A percentile compares a stretch with the other conserved stretches of the same genome.
Conservation (phyloP, 2,888 invertebrate genomes). For the Lithophane socia region DNA sequence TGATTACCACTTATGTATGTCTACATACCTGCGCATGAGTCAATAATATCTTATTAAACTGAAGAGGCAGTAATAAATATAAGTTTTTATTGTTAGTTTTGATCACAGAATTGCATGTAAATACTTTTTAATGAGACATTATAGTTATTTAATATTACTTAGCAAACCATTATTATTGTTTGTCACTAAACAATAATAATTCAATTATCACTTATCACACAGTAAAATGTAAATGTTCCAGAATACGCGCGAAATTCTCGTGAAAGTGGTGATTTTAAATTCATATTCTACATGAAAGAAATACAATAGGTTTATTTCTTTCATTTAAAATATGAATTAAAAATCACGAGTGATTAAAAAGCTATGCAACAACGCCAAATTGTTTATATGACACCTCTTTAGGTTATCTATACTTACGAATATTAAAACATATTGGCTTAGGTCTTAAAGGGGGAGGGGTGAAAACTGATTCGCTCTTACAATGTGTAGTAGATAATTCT, state of each 20-base stretch:
- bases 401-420: too few species aligned
- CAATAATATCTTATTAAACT: conserved; percentile 14
- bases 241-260: too few species aligned
- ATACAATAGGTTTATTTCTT: too few species aligned
- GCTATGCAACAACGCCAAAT: too few species aligned
- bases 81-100: background rate
- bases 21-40: background rate
- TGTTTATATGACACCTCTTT: too few species aligned
- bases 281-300: too few species aligned
- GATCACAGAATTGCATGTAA: background rate
- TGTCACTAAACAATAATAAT: background rate
- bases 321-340: too few species aligned
- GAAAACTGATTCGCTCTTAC: too few species aligned
- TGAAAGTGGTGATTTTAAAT: too few species aligned
- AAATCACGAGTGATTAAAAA: too few species aligned
- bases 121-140: conserved; percentile 2
- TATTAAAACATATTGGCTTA: too few species aligned
- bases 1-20: conserved; percentile 25
- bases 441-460: too few species aligned
- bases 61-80: background rate
- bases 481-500: background rate
- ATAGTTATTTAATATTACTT: background rate
- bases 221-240: background rate
- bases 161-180: background rate
- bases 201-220: background rate